Percentiles rank a stretch among this genome's conserved stretches.
Conservation (phyloP, 64 coral and sea anemone genomes). For the Montipora sp. region DNA sequence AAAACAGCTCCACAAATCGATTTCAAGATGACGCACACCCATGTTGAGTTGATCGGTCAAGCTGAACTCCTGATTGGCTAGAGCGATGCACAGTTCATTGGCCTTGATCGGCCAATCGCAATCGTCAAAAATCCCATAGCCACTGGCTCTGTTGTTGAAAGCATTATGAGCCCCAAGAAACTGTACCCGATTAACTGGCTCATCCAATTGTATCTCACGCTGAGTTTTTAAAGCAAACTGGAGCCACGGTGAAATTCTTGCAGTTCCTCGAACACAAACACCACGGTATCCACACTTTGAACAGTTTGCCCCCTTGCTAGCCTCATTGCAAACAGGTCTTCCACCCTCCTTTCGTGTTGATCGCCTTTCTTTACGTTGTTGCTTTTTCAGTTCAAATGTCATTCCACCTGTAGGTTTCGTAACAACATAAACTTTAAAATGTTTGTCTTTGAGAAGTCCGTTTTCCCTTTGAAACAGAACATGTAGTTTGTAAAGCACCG, state of each 20-base stretch:
- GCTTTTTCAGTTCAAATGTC: not conserved
- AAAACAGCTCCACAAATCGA: conserved; percentile 78
- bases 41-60: conserved; percentile 73
- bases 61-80: conserved; percentile 85
- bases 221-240: conserved; percentile 69
- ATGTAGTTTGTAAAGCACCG: not conserved
- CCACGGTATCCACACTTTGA: conserved; percentile 62
- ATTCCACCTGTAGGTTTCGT: not conserved
- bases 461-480: conserved; percentile 4
- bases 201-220: conserved; percentile 58
- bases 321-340: conserved; percentile 31
- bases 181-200: conserved; percentile 48
- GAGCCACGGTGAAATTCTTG: conserved; percentile 58
- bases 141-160: conserved; percentile 66
- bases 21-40: conserved; percentile 70
- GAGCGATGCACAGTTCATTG: conserved; percentile 52
- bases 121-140: conserved; percentile 56
- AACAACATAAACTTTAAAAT: not conserved
- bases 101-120: conserved; percentile 64
- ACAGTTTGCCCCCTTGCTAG: conserved; percentile 64
- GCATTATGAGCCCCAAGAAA: conserved; percentile 71
- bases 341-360: not conserved
- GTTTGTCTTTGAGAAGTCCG: not conserved
- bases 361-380: conserved; percentile 34
- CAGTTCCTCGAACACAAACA: conserved; percentile 59